Evolutionary conservation across 2,113 vertebrate species (phyloP).

Genomic region (Chloroceryle aenea): DNA sequence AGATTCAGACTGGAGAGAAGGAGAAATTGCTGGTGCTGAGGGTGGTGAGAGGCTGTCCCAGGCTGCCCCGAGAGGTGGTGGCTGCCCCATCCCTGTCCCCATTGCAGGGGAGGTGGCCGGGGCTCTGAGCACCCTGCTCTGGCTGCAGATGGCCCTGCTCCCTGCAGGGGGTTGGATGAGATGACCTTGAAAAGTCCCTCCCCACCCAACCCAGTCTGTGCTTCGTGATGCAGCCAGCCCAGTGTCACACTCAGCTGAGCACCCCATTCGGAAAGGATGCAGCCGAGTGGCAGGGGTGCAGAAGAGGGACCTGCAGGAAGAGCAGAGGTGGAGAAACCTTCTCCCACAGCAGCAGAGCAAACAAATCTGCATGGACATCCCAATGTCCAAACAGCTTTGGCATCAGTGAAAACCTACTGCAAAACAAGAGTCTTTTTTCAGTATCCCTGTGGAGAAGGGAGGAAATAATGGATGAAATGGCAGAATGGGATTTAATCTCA

Average conservation of each 20-base stretch:
- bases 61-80: too few relatives aligned
- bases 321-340: not conserved
- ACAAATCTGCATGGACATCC: not conserved
- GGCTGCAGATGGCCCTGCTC: too few relatives aligned
- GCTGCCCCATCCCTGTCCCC: too few relatives aligned
- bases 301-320: not conserved
- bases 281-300: not conserved
- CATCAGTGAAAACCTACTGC: not conserved
- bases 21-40: too few relatives aligned
- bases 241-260: not conserved
- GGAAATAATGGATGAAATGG: not conserved
- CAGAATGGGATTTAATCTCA: not conserved
- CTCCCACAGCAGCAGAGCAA: not conserved
- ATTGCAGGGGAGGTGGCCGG: too few relatives aligned
- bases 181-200: not conserved
- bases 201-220: not conserved
- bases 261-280: not conserved
- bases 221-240: fast-evolving
- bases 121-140: too few relatives aligned
- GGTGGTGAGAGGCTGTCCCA: too few relatives aligned
- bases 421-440: not conserved
- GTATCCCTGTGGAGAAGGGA: not conserved
- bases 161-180: not conserved
- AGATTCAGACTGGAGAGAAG: not conserved
- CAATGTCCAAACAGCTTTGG: not conserved